A percentile compares a stretch with the other conserved stretches of the same genome.
Evolutionary conservation across 2,888 invertebrate species (phyloP).

Genomic region (Caenorhabditis zanzibari): DNA sequence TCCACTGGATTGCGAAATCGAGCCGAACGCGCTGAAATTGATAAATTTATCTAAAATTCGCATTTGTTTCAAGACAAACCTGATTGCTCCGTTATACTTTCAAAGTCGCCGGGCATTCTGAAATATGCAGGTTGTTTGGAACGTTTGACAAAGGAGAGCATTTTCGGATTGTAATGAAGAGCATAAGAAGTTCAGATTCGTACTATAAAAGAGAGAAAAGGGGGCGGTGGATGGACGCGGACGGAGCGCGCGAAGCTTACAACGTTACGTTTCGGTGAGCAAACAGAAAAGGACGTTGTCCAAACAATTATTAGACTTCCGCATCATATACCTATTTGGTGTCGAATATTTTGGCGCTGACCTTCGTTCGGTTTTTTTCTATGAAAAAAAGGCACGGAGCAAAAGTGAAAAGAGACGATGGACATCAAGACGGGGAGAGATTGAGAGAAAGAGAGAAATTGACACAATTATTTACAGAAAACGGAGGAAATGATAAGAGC

Average conservation of each 20-base stretch:
- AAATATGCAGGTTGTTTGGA: conserved; percentile 59
- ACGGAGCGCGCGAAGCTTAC: conserved; percentile 33
- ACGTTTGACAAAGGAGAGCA: conserved; percentile 49
- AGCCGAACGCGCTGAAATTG: conserved; percentile 34
- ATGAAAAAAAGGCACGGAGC: conserved; percentile 13
- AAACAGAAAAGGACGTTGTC: conserved; percentile 80
- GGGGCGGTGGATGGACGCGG: conserved; percentile 42
- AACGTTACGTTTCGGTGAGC: conserved; percentile 70
- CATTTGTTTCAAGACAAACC: conserved; percentile 1
- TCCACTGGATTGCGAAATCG: conserved; percentile 48
- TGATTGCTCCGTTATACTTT: conserved; percentile 31
- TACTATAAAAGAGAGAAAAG: conserved; percentile 69
- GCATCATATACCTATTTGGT: conserved; percentile 53
- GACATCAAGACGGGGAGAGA: conserved; percentile 11
- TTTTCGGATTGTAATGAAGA: conserved; percentile 3
- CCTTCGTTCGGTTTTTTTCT: conserved; percentile 24
- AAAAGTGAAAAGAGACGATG: conserved; percentile 28
- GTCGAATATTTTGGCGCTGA: conserved; percentile 23
- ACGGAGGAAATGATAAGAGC: conserved; percentile 78
- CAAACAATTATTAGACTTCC: conserved; percentile 71
- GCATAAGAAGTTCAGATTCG: conserved; percentile 26
- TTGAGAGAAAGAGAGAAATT: conserved; percentile 28
- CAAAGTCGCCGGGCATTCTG: conserved; percentile 54
- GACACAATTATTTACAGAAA: conserved; percentile 44
- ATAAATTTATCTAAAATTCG: background rate